Evolutionary conservation across 2,113 vertebrate species (phyloP).

Genomic region (Pipa parva): DNA sequence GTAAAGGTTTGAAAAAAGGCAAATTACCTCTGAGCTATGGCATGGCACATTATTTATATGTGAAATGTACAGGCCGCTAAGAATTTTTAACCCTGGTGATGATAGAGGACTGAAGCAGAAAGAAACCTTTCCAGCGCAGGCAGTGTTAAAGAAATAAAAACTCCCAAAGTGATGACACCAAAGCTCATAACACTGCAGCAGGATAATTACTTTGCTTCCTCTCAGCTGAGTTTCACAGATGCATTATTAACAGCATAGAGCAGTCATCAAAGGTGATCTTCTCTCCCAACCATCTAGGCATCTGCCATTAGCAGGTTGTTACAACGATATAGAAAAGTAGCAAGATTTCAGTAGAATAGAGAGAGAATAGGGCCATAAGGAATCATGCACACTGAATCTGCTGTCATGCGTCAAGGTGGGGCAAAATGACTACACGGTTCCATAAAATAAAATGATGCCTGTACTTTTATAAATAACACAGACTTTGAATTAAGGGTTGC

Average conservation of each 20-base stretch:
- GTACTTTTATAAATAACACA: not conserved
- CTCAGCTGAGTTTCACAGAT: slow-evolving; percentile 98
- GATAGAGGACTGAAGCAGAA: not conserved
- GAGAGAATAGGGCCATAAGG: slow-evolving; percentile 81
- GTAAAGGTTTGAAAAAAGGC: slow-evolving; percentile 81
- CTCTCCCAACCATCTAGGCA: slow-evolving; percentile 73
- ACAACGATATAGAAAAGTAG: slow-evolving; percentile 66
- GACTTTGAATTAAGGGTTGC: not conserved
- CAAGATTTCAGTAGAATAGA: slow-evolving; percentile 72
- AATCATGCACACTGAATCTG: slow-evolving; percentile 88
- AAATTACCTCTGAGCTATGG: slow-evolving; percentile 87
- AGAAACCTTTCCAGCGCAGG: not conserved
- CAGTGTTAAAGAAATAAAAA: slow-evolving; percentile 82
- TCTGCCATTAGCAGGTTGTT: slow-evolving; percentile 95
- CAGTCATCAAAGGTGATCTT: slow-evolving; percentile 68
- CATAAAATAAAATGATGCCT: not conserved
- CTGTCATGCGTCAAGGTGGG: slow-evolving; percentile 51
- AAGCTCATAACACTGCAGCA: slow-evolving; percentile 84
- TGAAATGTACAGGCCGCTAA: slow-evolving; percentile 73
- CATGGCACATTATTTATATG: slow-evolving; percentile 81
- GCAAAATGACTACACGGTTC: not conserved
- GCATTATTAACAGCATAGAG: slow-evolving; percentile 91
- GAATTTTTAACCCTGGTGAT: slow-evolving; percentile 45
- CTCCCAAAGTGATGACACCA: slow-evolving; percentile 94
- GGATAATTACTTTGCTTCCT: slow-evolving; percentile 99